Evolutionary conservation across 2,888 invertebrate genomes (phyloP), one percentile per base, ranked within the genome.

Genomic region (Ellobium chinense): DNA sequence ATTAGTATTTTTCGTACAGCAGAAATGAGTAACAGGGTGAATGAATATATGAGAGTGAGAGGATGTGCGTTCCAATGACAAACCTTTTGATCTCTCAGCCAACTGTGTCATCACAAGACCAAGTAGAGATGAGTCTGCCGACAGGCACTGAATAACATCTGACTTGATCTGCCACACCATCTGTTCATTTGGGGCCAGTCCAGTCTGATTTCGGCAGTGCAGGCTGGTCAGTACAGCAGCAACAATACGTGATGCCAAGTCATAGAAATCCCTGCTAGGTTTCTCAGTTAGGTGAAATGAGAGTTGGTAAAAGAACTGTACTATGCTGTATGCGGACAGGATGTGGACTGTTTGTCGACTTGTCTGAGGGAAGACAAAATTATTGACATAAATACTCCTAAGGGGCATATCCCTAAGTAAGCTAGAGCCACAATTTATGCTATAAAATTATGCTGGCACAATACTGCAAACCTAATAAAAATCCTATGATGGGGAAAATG

Each of bases 241-340:
- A n/a, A 80, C 36, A 37, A 73, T 39, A 3, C 12, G 5, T 24
- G 66, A 56, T 18, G 68, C 80, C 37, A 74, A 24, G 14, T 12
- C 1, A 29, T 60, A 74, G 12, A 80, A 80, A 18, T 68, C 68
- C 60, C 9, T 5, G 58, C 74, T 54, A 14, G 60, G 80, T 46
- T 74, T 80, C 39, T 56, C 60, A 21, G 29, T 12, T 21, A 65
- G 21, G 24, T 74, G 60, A 21, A 60, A 31, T 27, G 74, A 74
- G 34, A 60, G 46, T 31, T 66, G 58, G 31, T 56, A 29, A 24
- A 80, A 31, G 24, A 80, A 60, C 36, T 74, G 54, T 31, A 74
- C 37, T 27, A 80, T 58, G 21, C 80, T 68, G 60, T 60, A 66
- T 1, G 68, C 80, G 56, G 80, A 66, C 74, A 80, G 36, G 39